Percentiles rank a stretch among this genome's conserved stretches.
phyloP scores from a whole-genome alignment of 2,888 invertebrate species.

The Brenthis hecate region DNA sequence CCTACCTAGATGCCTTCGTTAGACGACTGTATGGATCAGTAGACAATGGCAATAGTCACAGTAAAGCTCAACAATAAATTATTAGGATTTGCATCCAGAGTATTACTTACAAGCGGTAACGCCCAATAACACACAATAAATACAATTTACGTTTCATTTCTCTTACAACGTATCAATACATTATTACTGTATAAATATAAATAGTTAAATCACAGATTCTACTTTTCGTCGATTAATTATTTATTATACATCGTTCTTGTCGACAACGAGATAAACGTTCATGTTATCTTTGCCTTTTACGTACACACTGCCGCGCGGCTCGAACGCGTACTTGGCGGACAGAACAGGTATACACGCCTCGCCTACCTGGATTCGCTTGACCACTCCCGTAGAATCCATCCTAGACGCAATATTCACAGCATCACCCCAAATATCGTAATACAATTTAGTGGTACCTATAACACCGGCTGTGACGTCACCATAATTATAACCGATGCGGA shows the following conservation, averaged over 20 bases:
- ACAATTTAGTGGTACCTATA: conserved; percentile 96
- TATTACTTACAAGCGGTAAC: conserved; percentile 64
- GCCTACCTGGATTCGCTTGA: conserved; percentile 92
- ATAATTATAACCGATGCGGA: conserved; percentile 94
- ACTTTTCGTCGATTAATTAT: conserved; percentile 57
- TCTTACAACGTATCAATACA: conserved; percentile 18
- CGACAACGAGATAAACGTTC: conserved; percentile 91
- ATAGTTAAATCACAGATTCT: conserved; percentile 77
- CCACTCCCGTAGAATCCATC: conserved; percentile 98
- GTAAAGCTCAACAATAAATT: conserved; percentile 62
- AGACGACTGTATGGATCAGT: too few species aligned
- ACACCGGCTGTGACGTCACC: conserved; percentile 98
- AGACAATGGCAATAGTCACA: conserved; percentile 1
- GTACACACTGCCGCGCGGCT: conserved; percentile 95
- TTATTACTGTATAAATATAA: conserved; percentile 45
- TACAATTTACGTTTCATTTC: conserved; percentile 36
- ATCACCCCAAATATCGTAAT: conserved; percentile 99
- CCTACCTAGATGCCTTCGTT: too few species aligned
- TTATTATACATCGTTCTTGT: conserved; percentile 75
- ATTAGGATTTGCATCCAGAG: conserved; percentile 64
- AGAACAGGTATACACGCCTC: conserved; percentile 88
- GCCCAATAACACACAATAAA: conserved; percentile 52
- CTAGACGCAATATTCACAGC: conserved; percentile 98
- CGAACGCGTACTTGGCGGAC: conserved; percentile 90
- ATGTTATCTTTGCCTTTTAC: conserved; percentile 98